Conservation (phyloP, 1,140 invertebrate genomes). For the Pogonognathellus flavescens region DNA sequence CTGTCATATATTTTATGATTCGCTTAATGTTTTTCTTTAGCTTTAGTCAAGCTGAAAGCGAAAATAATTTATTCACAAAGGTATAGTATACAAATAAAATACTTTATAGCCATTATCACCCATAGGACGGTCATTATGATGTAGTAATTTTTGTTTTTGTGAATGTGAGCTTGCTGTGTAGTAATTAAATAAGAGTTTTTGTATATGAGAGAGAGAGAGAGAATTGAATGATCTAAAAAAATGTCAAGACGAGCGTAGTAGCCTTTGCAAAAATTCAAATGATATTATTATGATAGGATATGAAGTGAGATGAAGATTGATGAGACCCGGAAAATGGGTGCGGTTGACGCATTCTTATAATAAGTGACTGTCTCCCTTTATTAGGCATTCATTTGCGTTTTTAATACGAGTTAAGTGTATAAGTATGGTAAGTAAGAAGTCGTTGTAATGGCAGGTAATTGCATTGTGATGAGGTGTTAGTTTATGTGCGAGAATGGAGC, state of each 20-base stretch:
- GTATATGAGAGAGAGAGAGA: neutral
- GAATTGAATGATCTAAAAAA: neutral
- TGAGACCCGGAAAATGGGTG: constrained; percentile 54
- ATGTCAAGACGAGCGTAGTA: neutral
- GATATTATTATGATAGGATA: neutral
- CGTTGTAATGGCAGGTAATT: constrained; percentile 23
- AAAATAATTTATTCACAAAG: neutral
- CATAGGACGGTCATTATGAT: too few species aligned
- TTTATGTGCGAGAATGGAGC: neutral
- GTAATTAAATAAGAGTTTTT: constrained; percentile 2
- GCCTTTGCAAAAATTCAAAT: neutral
- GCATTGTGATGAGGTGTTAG: neutral
- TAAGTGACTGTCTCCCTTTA: neutral
- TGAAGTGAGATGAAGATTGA: constrained; percentile 39
- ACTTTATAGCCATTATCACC: too few species aligned
- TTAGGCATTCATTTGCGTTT: neutral
- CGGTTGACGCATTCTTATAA: constrained; percentile 2
- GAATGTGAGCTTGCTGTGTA: neutral
- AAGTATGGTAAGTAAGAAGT: neutral
- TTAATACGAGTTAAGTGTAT: constrained; percentile 5
- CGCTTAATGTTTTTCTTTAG: neutral
- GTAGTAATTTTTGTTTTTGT: too few species aligned
- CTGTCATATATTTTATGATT: neutral
- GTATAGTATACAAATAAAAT: too few species aligned
- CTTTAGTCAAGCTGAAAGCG: neutral